These are phyloP conservation scores for Platysteira castanea DNA, from an alignment of 2,113 vertebrate genomes.

Conservation along the genomic window DNA sequence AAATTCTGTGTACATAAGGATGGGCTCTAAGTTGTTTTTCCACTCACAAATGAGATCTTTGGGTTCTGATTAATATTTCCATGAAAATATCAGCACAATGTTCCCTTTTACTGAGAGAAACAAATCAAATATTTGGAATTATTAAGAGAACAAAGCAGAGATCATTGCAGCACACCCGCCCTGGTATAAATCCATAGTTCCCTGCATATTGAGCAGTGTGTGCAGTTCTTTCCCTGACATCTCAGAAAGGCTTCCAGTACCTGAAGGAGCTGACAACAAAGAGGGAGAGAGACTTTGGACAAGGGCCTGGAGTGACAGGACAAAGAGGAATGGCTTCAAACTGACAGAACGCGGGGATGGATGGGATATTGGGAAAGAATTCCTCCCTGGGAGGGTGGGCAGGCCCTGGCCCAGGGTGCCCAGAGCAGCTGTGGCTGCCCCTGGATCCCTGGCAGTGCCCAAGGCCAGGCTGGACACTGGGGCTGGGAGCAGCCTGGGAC, in stretches of 20 bases:
- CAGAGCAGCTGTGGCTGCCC: not conserved
- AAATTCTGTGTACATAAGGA: not conserved
- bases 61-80: not conserved
- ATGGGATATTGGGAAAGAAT: not conserved
- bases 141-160: not conserved
- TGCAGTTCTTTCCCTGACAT: not conserved
- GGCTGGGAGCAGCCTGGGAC: not conserved
- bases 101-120: not conserved
- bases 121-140: not conserved
- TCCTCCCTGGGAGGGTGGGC: not conserved
- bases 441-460: not conserved
- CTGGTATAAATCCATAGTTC: constrained; percentile 5
- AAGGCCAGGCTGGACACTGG: not conserved
- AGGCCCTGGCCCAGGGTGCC: not conserved
- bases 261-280: not conserved
- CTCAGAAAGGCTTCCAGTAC: not conserved
- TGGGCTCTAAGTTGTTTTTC: not conserved
- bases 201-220: not conserved
- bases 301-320: rapidly evolving
- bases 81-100: not conserved
- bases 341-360: not conserved
- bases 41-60: not conserved
- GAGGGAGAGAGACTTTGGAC: not conserved
- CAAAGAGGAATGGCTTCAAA: not conserved
- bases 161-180: not conserved